Conservation (phyloP, 2,797 vertebrate genomes). For the Megaceryle alcyon region DNA sequence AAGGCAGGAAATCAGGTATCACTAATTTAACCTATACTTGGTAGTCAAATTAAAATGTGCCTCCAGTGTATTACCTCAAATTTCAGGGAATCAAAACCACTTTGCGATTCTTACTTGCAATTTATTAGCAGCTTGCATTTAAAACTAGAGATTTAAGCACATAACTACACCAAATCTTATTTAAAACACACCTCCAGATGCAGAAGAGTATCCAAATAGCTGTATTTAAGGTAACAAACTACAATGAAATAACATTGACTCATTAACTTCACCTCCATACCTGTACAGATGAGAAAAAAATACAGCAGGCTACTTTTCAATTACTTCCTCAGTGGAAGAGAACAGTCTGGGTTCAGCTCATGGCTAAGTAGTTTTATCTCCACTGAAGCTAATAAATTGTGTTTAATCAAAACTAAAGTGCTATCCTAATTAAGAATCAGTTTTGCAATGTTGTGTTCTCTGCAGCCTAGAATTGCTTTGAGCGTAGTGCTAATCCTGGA, state of each 20-base stretch:
- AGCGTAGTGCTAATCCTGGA: accelerated
- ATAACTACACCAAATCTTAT: neutral
- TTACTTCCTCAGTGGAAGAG: neutral
- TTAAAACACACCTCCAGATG: neutral
- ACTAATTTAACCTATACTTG: neutral
- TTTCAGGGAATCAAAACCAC: neutral
- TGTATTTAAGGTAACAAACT: neutral
- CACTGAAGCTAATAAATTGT: neutral
- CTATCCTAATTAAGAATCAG: neutral
- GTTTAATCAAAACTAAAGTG: neutral
- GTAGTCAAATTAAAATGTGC: neutral
- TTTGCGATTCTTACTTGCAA: neutral
- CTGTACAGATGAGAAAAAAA: neutral
- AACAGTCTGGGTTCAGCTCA: neutral
- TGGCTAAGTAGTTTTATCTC: neutral
- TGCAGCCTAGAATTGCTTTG: neutral
- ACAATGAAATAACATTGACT: neutral
- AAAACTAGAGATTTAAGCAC: neutral
- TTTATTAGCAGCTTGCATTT: neutral
- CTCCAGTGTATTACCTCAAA: neutral
- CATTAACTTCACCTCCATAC: neutral
- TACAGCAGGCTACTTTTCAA: neutral
- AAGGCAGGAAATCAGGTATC: neutral
- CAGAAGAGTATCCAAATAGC: neutral
- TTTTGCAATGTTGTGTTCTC: neutral